A percentile compares a stretch with the other conserved stretches of the same genome.
These are phyloP conservation scores for Phragmatobia fuliginosa DNA, from an alignment of 2,888 invertebrate species.

Conservation along the genomic window DNA sequence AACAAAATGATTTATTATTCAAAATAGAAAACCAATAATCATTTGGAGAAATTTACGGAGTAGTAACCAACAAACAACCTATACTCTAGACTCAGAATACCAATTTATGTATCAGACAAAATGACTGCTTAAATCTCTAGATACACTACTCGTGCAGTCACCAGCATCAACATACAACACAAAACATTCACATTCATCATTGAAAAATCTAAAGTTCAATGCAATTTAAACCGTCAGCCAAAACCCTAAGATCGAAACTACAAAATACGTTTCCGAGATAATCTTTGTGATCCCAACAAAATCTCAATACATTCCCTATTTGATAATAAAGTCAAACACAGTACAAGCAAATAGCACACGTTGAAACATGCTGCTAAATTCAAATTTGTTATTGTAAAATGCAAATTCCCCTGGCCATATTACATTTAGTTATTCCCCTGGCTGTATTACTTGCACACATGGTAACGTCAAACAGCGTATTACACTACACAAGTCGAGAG, in stretches of 20 bases:
- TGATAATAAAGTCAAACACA: constrained; percentile 9
- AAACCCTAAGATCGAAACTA: background rate
- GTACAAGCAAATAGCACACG: constrained; percentile 21
- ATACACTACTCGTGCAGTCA: too few relatives aligned
- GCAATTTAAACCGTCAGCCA: background rate
- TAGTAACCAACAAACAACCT: too few relatives aligned
- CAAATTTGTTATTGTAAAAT: constrained; percentile 48
- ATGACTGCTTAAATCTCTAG: too few relatives aligned
- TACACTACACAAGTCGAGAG: constrained; percentile 17
- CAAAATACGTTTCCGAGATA: background rate
- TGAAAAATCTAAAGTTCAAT: background rate
- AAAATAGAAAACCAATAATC: background rate
- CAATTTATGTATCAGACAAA: too few relatives aligned
- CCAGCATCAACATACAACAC: too few relatives aligned
- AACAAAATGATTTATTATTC: background rate
- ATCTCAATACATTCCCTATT: background rate
- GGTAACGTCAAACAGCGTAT: constrained; percentile 20
- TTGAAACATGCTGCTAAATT: constrained; percentile 35
- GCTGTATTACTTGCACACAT: constrained; percentile 24
- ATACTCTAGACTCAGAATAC: too few relatives aligned
- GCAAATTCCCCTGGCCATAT: constrained; percentile 39
- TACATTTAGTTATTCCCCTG: constrained; percentile 9
- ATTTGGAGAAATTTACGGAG: too few relatives aligned
- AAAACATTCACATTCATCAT: background rate
- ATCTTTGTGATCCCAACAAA: background rate